Evolutionary conservation across 2,797 vertebrate genomes (phyloP).

Genomic region (Peromyscus melanophrys): DNA sequence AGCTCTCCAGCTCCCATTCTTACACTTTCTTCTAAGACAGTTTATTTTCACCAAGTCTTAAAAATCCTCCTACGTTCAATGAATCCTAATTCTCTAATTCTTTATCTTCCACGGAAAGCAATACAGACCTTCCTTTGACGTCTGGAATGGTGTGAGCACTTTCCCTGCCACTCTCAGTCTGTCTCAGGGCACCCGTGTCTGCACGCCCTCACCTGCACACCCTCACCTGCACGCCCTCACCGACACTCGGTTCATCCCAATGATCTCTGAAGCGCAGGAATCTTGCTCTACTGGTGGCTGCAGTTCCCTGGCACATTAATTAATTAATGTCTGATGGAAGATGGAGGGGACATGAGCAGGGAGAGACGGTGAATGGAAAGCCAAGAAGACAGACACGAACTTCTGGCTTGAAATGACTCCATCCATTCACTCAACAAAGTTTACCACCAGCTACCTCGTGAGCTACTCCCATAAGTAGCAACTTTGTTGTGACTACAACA

Average conservation of each 20-base stretch:
- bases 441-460: not conserved
- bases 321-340: not conserved
- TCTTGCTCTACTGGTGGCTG: not conserved
- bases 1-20: not conserved
- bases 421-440: not conserved
- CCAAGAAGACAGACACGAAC: not conserved
- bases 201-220: no score
- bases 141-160: not conserved
- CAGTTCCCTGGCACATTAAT: not conserved
- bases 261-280: not conserved
- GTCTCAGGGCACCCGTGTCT: not conserved
- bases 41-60: slow-evolving; percentile 1
- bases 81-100: slow-evolving; percentile 18
- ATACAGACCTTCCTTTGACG: not conserved
- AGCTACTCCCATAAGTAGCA: not conserved
- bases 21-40: not conserved
- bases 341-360: not conserved
- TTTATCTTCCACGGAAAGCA: not conserved
- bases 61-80: not conserved
- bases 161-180: not conserved
- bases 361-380: not conserved
- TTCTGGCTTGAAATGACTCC: not conserved
- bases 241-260: not conserved
- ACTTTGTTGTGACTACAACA: not conserved
- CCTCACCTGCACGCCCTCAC: not conserved